Evolutionary conservation across 2,797 vertebrate species (phyloP).

Genomic region (Gephyroberyx darwinii): DNA sequence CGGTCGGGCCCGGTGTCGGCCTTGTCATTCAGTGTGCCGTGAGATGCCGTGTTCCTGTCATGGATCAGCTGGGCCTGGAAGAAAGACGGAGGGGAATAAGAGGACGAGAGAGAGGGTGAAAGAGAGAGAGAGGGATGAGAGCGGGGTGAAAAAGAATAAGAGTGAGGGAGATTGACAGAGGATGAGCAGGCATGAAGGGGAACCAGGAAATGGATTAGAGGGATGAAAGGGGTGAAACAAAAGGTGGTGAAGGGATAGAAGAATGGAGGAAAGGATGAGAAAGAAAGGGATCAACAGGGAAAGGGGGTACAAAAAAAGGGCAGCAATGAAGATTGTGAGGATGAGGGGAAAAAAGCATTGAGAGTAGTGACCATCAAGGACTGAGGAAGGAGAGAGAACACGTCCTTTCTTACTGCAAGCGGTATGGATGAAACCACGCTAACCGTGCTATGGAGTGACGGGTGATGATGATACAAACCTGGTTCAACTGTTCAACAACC

Average conservation of each 20-base stretch:
- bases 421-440: neutral
- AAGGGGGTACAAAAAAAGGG: neutral
- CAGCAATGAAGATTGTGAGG: neutral
- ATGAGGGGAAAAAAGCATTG: neutral
- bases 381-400: neutral
- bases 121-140: conserved; percentile 5
- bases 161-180: neutral
- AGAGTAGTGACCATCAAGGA: neutral
- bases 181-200: neutral
- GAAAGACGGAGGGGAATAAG: conserved; percentile 9
- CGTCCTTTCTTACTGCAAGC: neutral
- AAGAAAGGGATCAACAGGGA: neutral
- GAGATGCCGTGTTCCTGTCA: conserved; percentile 92
- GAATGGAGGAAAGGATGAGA: neutral
- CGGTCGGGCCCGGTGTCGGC: conserved; percentile 79
- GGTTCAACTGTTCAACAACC: conserved; percentile 2
- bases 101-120: neutral
- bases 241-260: neutral
- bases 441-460: neutral
- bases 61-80: conserved; percentile 94
- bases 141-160: too few relatives aligned
- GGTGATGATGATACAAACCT: conserved; percentile 31
- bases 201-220: neutral
- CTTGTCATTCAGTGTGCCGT: conserved; percentile 77
- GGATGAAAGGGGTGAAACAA: neutral